phyloP scores from a whole-genome alignment of 1,140 invertebrate species.

The Aphidius gifuensis region DNA sequence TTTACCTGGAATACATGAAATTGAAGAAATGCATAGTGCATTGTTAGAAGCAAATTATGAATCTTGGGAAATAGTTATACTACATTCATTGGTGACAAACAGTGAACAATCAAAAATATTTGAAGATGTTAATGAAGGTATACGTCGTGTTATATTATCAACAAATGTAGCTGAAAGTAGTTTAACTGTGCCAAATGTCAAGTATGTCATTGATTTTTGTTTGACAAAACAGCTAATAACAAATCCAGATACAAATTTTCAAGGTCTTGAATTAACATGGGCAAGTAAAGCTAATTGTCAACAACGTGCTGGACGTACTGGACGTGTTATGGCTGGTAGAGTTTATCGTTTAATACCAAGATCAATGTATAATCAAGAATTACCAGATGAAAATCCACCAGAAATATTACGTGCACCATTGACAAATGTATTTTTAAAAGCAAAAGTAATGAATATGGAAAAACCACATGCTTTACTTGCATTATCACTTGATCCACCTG shows the following conservation, averaged over 20 bases:
- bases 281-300: constrained; percentile 85
- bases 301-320: constrained; percentile 87
- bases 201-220: constrained; percentile 96
- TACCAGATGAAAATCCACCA: constrained; percentile 62
- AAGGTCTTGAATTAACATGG: constrained; percentile 78
- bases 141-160: constrained; percentile 84
- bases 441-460: constrained; percentile 84
- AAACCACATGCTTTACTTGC: constrained; percentile 78
- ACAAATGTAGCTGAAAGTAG: constrained; percentile 98
- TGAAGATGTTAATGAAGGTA: constrained; percentile 56
- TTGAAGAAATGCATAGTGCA: constrained; percentile 61
- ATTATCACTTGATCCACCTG: constrained; percentile 83
- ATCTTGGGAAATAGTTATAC: constrained; percentile 60
- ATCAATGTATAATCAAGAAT: constrained; percentile 65
- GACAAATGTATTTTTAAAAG: constrained; percentile 76
- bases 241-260: constrained; percentile 75
- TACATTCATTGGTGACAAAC: constrained; percentile 72
- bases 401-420: constrained; percentile 82
- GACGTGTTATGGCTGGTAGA: constrained; percentile 78
- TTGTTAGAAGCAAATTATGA: constrained; percentile 37
- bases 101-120: constrained; percentile 77
- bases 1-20: constrained; percentile 82
- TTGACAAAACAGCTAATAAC: constrained; percentile 79
- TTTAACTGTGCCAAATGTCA: constrained; percentile 90
- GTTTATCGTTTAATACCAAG: constrained; percentile 82